Percentiles rank a stretch among this genome's conserved stretches.
Conservation (phyloP, 2,113 vertebrate species). For the Nanger granti region DNA sequence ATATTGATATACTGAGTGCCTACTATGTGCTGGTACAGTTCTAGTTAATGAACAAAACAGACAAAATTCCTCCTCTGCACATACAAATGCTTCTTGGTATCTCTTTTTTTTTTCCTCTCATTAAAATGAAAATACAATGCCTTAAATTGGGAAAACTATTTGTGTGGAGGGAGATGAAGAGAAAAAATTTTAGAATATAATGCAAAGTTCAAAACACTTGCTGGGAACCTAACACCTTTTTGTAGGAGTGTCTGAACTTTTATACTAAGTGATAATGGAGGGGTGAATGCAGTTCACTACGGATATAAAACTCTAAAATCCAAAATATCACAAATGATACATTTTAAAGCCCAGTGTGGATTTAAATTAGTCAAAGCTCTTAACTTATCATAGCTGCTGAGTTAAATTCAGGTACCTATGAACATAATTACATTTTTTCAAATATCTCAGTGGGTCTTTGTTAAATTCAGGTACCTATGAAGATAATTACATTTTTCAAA, state of each 20-base stretch:
- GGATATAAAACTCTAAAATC: constrained; percentile 47
- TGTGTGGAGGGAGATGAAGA: background rate
- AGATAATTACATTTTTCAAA: constrained; percentile 65
- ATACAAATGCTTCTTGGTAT: constrained; percentile 4
- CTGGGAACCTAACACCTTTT: background rate
- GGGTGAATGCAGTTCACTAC: background rate
- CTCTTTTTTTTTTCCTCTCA: background rate
- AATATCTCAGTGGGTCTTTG: constrained; percentile 69
- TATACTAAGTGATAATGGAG: background rate
- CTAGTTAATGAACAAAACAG: background rate
- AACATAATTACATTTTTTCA: constrained; percentile 64
- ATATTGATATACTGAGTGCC: background rate
- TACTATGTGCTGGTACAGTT: background rate
- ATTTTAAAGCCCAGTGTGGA: constrained; percentile 57
- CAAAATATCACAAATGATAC: constrained; percentile 48
- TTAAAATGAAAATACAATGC: constrained; percentile 46
- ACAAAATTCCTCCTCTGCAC: background rate
- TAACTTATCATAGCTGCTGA: constrained; percentile 65
- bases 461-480: constrained; percentile 62
- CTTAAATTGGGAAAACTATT: constrained; percentile 9
- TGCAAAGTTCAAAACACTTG: background rate
- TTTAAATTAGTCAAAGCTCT: constrained; percentile 65
- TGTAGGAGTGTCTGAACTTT: background rate
- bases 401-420: constrained; percentile 62
- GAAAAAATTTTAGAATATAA: background rate